Conservation (phyloP, 2,888 invertebrate genomes). For the Laspeyria flexula region DNA sequence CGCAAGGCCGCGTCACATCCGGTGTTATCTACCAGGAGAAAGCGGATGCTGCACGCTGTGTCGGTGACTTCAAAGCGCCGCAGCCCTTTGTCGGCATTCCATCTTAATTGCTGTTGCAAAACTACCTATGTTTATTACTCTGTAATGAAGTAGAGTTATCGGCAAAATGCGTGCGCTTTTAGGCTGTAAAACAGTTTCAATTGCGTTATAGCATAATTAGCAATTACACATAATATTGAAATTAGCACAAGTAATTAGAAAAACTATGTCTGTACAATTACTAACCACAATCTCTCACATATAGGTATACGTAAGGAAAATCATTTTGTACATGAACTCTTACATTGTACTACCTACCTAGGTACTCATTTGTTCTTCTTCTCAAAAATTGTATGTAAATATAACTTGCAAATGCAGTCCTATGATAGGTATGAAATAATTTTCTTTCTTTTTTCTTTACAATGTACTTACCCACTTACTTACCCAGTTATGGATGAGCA, state of each 20-base stretch:
- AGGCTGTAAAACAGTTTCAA: constrained; percentile 36
- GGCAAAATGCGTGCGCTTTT: constrained; percentile 46
- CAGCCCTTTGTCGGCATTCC: constrained; percentile 72
- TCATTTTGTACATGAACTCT: too few relatives aligned
- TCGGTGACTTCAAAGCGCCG: constrained; percentile 72
- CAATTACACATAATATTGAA: constrained; percentile 16
- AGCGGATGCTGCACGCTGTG: constrained; percentile 73
- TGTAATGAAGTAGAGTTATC: constrained; percentile 58
- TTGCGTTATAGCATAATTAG: constrained; percentile 25
- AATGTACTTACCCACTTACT: too few relatives aligned
- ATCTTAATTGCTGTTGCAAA: constrained; percentile 75
- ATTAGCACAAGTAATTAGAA: constrained; percentile 5
- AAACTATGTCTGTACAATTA: neutral
- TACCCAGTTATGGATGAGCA: neutral
- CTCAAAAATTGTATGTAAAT: too few relatives aligned
- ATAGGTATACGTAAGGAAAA: too few relatives aligned
- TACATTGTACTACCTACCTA: neutral
- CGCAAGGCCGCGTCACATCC: constrained; percentile 80
- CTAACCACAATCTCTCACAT: too few relatives aligned
- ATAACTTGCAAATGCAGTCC: too few relatives aligned
- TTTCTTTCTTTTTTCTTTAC: too few relatives aligned
- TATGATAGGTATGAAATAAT: too few relatives aligned
- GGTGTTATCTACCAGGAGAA: constrained; percentile 75
- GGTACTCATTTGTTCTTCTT: too few relatives aligned
- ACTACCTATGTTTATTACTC: constrained; percentile 68